Base-by-base conservation (phyloP, 2,888 invertebrate genomes). In the Meiosimyza decipiens region DNA sequence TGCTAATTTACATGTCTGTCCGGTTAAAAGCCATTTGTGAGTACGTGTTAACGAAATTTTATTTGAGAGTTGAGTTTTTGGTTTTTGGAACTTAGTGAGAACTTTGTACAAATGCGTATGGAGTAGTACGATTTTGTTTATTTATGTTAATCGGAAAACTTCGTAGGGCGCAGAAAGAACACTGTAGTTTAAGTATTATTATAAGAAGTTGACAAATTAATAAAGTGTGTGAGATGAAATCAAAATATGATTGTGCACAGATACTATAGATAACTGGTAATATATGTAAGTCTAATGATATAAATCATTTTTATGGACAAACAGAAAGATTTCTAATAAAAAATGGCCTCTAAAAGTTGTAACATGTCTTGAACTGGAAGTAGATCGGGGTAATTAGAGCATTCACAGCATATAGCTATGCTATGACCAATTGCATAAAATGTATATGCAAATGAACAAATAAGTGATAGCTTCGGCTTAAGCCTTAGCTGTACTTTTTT, bases 161-260 rank as follows among this genome's bases (percentile, higher is more conserved):
- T 87, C 87, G 84, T 86, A 87, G 82, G 86, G 85, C 85, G 87
- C 85, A 84, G 85, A 83, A 82, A 82, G 85, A 81, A 82, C 85
- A 83, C 87, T 87, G 83, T 80, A 75, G 77, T 79, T 50, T 70
- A 60, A 60, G 60, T 51, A 69, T 60, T 28, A 59, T 68, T 11
- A 40, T 70, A 62, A 70, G 55, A 57, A 47, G 33, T 40, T 18
- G 54, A 16, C 18, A 16, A 18, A 16, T 54, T 54, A 54, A 16
- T n/a, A 18, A 54, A 16, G 18, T n/a, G 54, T 16, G 54, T 16
- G 13, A 54, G 12, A 54, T 54, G 54, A n/a, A 9, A 40, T 40
- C 40, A 40, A 9, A 9, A 40, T 40, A 40, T 40, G 40, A 40
- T 6, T 40, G 40, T 40, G 40, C 40, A 9, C 40, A 54, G 54